Evolutionary conservation across 2,113 vertebrate genomes (phyloP).

Genomic region (Lethenteron camtschaticum): DNA sequence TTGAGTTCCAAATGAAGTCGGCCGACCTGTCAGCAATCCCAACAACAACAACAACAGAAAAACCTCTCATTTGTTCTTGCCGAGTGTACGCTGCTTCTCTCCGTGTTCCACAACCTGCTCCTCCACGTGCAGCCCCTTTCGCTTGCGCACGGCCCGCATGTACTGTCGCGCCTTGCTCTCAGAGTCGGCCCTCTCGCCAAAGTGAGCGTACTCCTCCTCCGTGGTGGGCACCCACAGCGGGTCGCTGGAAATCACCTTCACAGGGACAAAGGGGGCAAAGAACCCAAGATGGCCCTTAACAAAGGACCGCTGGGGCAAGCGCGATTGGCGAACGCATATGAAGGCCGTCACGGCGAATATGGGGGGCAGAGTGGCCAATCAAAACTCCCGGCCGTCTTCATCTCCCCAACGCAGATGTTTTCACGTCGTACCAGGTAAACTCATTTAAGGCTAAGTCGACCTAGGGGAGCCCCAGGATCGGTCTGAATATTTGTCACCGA

Average conservation of each 20-base stretch:
- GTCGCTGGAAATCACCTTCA: slow-evolving; percentile 57
- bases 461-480: too few species aligned
- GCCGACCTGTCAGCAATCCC: not conserved
- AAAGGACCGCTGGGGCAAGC: too few species aligned
- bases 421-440: too few species aligned
- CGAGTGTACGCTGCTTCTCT: slow-evolving; percentile 80
- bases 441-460: too few species aligned
- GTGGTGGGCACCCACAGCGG: slow-evolving; percentile 93
- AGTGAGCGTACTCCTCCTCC: slow-evolving; percentile 86
- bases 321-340: too few species aligned
- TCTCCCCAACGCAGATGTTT: too few species aligned
- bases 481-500: too few species aligned
- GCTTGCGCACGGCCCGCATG: slow-evolving; percentile 59
- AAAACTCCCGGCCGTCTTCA: too few species aligned
- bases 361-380: too few species aligned
- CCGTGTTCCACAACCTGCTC: slow-evolving; percentile 83
- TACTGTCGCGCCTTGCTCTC: slow-evolving; percentile 78
- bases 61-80: slow-evolving; percentile 53
- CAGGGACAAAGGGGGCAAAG: slow-evolving; percentile 1
- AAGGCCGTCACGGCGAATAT: too few species aligned
- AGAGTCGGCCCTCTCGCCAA: slow-evolving; percentile 81
- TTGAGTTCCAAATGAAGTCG: too few species aligned
- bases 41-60: not conserved
- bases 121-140: slow-evolving; percentile 77
- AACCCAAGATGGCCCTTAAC: not conserved